Base-by-base conservation (phyloP, 1,140 invertebrate species). In the Ostrea edulis region DNA sequence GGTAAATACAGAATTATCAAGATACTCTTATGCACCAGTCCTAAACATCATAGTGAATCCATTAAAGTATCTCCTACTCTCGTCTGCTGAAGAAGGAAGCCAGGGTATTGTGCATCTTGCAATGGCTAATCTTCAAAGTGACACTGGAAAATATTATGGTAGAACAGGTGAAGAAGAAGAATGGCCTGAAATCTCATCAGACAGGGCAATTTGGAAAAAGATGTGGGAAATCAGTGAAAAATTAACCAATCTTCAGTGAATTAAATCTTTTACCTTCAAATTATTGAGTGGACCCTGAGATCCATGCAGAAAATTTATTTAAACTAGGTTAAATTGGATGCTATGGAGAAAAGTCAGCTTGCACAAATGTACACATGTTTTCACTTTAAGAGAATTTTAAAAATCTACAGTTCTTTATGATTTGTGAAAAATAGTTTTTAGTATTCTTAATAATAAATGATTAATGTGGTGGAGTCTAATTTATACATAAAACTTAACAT, bases 81-180 rank as follows among this genome's bases (percentile, higher is more conserved):
- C 93, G 55, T 92, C 92, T 58, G 89, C 93, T 0, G 89, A 89
- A 55, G 92, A 97, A 90, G 97, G 97, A 0, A 97, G 97, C 11
- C 97, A 98, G 94, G 98, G 97, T 0, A 96, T 96, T 2, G 95
- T 98, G 68, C 96, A 97, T 92, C 97, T 97, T 93, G 96, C 97
- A 4, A 93, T 98, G 0, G 96, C 97, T 93, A 95, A 96, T 85
- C 95, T 96, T 88, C 96, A 95, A 5, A 94, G 96, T 89, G 94
- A 96, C 92, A 96, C 96, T 91, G 97, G 97, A 71, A 85, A 89
- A 44, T 95, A 94, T 89, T 94, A 97, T 94, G 96, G 96, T n/a
- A 96, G 98, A 94, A 77, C 22, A 4, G 98, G 97, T 92, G 95
- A 96, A 58, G 95, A 96, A 91, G 96, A 96, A 71, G 91, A 95